Base-by-base conservation (phyloP, 2,113 vertebrate species). In the Lanius collurio region DNA sequence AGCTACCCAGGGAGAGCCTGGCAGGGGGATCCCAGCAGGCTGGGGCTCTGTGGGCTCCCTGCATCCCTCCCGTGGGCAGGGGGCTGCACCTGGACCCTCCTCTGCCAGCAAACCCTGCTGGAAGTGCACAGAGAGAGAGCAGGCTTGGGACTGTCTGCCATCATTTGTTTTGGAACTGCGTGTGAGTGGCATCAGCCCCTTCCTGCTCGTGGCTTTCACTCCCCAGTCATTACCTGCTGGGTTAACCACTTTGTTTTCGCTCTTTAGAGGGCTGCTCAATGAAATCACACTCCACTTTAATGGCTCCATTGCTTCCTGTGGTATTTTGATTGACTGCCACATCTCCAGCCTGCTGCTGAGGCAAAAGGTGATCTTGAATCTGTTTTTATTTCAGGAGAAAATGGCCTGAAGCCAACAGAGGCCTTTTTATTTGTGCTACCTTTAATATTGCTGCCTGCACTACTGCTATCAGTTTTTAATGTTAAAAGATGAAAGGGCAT, bases 91-190 rank as follows among this genome's bases (percentile, higher is more conserved):
- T 17, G 57, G 24, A 8, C 10, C 31, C 23, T 30, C 2, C 27
- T 31, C 4, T 75, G 47, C 18, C 6, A 2, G 7, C 2, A 24
- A 60, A 41, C 37, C 31, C 60, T n/a, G 33, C 44, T 41, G 71
- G 31, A 16, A 67, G 28, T 0, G 0, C 23, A 1, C 31, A 15
- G 42, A 15, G n/a, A 15, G 42, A 15, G n/a, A 31, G 52, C 16
- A 39, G 31, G 14, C 27, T 15, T 10, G 9, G 21, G 2, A 23
- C 63, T 19, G 10, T 3, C 52, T 39, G 57, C 4, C 7, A 22
- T 12, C 15, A 0, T 17, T 20, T 73, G 57, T 9, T 83, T 87
- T 15, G 37, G 59, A 77, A 77, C 31, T 7, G 6, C 15, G 1
- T 4, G 5, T 12, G 68, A 50, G 60, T 4, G 35, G 42, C 39